Evolutionary conservation across 2,888 invertebrate genomes (phyloP), one percentile per base, ranked within the genome.

Genomic region (Chrysomela aeneicollis): DNA sequence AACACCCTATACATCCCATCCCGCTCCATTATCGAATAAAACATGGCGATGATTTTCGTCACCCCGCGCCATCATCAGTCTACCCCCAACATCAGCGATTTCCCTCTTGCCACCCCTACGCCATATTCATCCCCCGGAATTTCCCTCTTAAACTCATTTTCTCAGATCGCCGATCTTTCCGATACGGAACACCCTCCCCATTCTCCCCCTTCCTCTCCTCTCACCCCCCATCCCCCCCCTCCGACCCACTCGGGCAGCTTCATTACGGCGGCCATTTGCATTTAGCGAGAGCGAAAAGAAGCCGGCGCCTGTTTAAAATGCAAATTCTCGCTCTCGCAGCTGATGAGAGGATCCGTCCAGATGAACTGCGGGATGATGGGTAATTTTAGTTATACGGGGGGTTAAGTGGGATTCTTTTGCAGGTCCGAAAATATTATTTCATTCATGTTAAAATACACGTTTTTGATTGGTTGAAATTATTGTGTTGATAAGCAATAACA

Each of bases 211-310:
- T 54, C 19, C 18, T 46, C 22, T n/a, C 37, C 47, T 12, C 49
- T 19, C 73, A 75, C 22, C 46, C 54, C 37, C 30, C 10, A 2
- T 42, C 15, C 26, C 59, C 10, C 58, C 32, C 21, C 10, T 17
- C 30, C 21, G 53, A 47, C 55, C 51, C 62, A 42, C 62, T 55
- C 32, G 67, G 72, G 73, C 70, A 72, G 76, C 76, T 78, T 81
- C 79, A 74, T 76, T 74, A 74, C 71, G 63, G 73, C 76, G 73
- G 77, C 79, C 79, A 81, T 81, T 81, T 80, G 81, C 81, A 81
- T 81, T 79, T 78, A 78, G 77, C 78, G 77, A 77, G 77, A 76
- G 70, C 66, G 70, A 71, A 73, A 73, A 71, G 70, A 71, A 71
- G 68, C 67, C 65, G 66, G 68, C 63, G 71, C 59, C 67, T 70